Evolutionary conservation across 2,888 invertebrate species (phyloP).

Genomic region (Lottia scabra): DNA sequence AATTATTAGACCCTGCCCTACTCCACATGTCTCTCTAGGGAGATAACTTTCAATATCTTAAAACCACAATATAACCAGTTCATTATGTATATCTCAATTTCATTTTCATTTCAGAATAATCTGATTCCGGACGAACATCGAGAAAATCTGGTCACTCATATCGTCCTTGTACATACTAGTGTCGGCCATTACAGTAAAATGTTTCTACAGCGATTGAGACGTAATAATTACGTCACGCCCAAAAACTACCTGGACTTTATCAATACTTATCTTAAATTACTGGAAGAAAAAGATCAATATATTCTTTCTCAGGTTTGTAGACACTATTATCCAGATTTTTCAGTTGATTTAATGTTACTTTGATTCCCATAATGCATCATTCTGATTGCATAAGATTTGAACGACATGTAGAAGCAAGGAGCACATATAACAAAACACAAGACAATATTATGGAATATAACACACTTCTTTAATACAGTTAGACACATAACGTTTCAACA

Average conservation of each 20-base stretch:
- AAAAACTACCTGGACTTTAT: conserved; percentile 92
- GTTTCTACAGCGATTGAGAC: conserved; percentile 80
- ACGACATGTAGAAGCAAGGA: no score
- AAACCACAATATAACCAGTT: no score
- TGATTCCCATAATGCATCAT: no score
- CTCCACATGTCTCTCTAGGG: no score
- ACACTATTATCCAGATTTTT: not conserved
- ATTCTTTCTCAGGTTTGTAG: conserved; percentile 70
- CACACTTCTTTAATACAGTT: no score
- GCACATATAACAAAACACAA: no score
- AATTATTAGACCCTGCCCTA: no score
- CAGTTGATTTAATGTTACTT: no score
- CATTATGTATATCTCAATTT: not conserved
- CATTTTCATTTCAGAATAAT: conserved; percentile 73
- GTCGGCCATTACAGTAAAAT: conserved; percentile 80
- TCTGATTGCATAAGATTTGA: no score
- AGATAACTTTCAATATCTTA: no score
- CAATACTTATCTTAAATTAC: conserved; percentile 80
- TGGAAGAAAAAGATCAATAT: conserved; percentile 78
- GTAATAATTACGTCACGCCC: conserved; percentile 90
- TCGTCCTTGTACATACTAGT: conserved; percentile 86
- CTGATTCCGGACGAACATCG: conserved; percentile 79
- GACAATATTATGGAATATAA: no score
- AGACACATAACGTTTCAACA: no score
- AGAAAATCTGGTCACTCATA: conserved; percentile 82